A percentile compares a stretch with the other conserved stretches of the same genome.
phyloP scores from a whole-genome alignment of 1,140 invertebrate species.

The Drosophila pandora region DNA sequence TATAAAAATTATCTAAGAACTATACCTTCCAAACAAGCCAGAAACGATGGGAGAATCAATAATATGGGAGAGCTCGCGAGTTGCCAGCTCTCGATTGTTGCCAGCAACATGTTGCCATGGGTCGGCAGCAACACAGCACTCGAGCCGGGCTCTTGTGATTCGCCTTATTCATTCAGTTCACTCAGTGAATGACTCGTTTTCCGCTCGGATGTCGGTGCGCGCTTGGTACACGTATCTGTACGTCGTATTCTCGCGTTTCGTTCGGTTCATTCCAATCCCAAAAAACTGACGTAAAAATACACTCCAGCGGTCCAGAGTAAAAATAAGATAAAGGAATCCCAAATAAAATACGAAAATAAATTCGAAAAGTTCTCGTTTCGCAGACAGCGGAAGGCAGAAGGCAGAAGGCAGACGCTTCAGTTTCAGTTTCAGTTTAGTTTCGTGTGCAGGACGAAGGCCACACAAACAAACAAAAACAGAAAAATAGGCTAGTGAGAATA shows the following conservation, averaged over 20 bases:
- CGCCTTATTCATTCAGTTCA: constrained; percentile 61
- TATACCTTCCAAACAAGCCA: neutral
- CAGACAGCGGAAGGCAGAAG: neutral
- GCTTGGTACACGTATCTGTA: constrained; percentile 3
- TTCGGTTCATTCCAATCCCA: constrained; percentile 64
- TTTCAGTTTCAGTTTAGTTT: constrained; percentile 10
- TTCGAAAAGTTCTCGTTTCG: constrained; percentile 20
- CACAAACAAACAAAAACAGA: constrained; percentile 3
- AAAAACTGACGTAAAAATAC: constrained; percentile 62
- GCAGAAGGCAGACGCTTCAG: neutral
- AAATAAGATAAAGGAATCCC: constrained; percentile 32
- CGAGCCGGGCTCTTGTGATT: constrained; percentile 65
- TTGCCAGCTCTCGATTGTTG: neutral
- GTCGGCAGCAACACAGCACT: constrained; percentile 40
- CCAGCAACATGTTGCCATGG: constrained; percentile 60
- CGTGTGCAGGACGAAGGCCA: constrained; percentile 15
- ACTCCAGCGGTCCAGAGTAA: constrained; percentile 30
- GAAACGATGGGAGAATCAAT: neutral
- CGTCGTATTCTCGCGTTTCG: constrained; percentile 24
- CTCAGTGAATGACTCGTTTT: constrained; percentile 70
- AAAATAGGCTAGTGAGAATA: constrained; percentile 7
- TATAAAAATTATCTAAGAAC: no score
- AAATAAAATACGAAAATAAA: constrained; percentile 42
- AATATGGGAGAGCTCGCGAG: neutral
- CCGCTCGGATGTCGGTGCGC: constrained; percentile 56